Evolutionary conservation across 2,888 invertebrate genomes (phyloP).

Genomic region (Pachydiplax longipennis): DNA sequence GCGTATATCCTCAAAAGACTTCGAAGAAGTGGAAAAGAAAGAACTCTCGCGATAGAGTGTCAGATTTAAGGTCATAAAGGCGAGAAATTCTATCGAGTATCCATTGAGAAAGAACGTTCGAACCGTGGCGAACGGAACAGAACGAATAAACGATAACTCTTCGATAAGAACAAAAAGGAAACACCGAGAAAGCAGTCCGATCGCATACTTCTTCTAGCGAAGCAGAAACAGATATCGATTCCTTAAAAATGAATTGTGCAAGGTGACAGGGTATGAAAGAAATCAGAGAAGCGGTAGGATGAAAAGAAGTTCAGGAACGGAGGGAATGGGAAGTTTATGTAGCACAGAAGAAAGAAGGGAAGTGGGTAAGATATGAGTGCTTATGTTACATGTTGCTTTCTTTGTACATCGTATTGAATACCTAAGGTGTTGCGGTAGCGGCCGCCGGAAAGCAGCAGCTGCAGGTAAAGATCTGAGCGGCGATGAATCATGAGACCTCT

Average conservation of each 20-base stretch:
- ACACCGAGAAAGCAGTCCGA: too few relatives aligned
- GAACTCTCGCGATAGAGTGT: too few relatives aligned
- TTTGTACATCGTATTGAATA: neutral
- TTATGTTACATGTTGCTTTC: neutral
- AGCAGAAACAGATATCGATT: too few relatives aligned
- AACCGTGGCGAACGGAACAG: too few relatives aligned
- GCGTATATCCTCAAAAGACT: too few relatives aligned
- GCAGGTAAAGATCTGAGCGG: constrained; percentile 23
- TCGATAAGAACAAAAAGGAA: neutral
- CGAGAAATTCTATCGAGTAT: too few relatives aligned
- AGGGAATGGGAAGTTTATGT: neutral
- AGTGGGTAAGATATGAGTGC: neutral
- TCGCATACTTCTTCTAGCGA: too few relatives aligned
- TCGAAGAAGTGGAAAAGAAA: too few relatives aligned
- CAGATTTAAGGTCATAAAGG: too few relatives aligned
- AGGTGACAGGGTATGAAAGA: neutral
- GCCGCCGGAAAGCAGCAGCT: constrained; percentile 41
- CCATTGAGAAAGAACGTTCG: too few relatives aligned
- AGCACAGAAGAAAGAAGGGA: neutral
- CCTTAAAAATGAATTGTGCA: too few relatives aligned
- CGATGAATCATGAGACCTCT: neutral
- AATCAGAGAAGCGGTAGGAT: neutral
- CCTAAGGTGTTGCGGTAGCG: constrained; percentile 44
- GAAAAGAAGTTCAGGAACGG: neutral
- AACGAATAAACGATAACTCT: too few relatives aligned